Evolutionary conservation across 1,140 invertebrate genomes (phyloP).

Genomic region (Drosophila equinoxialis): DNA sequence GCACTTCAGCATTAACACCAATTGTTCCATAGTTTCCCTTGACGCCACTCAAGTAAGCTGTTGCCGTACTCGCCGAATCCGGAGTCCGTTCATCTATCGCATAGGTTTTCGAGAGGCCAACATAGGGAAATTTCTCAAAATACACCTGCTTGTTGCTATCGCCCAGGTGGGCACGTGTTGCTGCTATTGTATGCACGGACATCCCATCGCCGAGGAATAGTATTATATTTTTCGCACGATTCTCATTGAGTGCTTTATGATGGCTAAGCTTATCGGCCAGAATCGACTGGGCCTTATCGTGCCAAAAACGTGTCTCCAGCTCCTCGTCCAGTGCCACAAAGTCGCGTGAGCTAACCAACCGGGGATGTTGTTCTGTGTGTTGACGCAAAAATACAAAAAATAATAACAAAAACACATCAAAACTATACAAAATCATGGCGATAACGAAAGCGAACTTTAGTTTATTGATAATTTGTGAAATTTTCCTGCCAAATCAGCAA

Average conservation of each 20-base stretch:
- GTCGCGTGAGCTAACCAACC: slow-evolving; percentile 49
- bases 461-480: neutral
- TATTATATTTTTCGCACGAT: slow-evolving; percentile 88
- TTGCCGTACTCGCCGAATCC: slow-evolving; percentile 90
- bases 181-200: slow-evolving; percentile 89
- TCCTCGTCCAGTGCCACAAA: slow-evolving; percentile 60
- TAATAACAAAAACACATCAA: neutral
- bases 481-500: neutral
- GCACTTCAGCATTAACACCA: slow-evolving; percentile 88
- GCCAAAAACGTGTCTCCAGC: slow-evolving; percentile 63
- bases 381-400: neutral
- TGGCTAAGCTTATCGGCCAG: slow-evolving; percentile 66
- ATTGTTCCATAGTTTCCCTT: slow-evolving; percentile 90
- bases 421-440: neutral
- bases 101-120: slow-evolving; percentile 91
- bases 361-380: slow-evolving; percentile 58
- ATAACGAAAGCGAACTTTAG: neutral
- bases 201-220: slow-evolving; percentile 92
- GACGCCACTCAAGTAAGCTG: slow-evolving; percentile 92
- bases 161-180: slow-evolving; percentile 87
- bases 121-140: slow-evolving; percentile 90
- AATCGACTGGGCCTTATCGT: slow-evolving; percentile 68
- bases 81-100: slow-evolving; percentile 89
- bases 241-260: slow-evolving; percentile 80
- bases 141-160: slow-evolving; percentile 87